Conservation (phyloP, 2,113 vertebrate species). For the Ochotona curzoniae region DNA sequence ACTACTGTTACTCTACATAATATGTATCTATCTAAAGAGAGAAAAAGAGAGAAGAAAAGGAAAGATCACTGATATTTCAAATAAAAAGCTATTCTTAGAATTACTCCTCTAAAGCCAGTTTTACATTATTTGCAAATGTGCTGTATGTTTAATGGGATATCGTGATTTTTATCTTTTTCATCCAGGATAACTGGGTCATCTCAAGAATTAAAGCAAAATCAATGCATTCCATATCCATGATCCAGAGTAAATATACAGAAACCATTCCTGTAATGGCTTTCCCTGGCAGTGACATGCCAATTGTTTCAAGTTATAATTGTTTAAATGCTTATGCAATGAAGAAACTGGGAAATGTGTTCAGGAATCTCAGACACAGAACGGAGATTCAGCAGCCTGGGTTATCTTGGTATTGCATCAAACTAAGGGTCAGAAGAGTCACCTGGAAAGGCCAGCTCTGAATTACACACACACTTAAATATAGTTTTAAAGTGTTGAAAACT, state of each 20-base stretch:
- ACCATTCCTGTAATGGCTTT: constrained; percentile 65
- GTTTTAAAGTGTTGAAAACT: background rate
- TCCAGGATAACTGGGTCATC: constrained; percentile 32
- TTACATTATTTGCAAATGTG: constrained; percentile 27
- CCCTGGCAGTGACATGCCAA: constrained; percentile 63
- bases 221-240: constrained; percentile 68
- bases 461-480: background rate
- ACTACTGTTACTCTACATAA: background rate
- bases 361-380: constrained; percentile 28
- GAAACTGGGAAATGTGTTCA: background rate
- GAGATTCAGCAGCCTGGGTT: background rate
- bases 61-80: constrained; percentile 12
- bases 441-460: background rate
- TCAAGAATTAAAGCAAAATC: constrained; percentile 71
- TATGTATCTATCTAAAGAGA: background rate
- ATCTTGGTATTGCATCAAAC: background rate
- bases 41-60: background rate
- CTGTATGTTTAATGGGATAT: constrained; percentile 54
- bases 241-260: constrained; percentile 70
- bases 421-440: background rate
- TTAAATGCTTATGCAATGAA: background rate
- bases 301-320: constrained; percentile 67
- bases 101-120: constrained; percentile 34
- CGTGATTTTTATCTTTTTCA: constrained; percentile 1
- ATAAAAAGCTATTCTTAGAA: constrained; percentile 23